Evolutionary conservation across 2,113 vertebrate species (phyloP), one percentile per base, ranked within the genome.

Genomic region (Chrysemys picta): DNA sequence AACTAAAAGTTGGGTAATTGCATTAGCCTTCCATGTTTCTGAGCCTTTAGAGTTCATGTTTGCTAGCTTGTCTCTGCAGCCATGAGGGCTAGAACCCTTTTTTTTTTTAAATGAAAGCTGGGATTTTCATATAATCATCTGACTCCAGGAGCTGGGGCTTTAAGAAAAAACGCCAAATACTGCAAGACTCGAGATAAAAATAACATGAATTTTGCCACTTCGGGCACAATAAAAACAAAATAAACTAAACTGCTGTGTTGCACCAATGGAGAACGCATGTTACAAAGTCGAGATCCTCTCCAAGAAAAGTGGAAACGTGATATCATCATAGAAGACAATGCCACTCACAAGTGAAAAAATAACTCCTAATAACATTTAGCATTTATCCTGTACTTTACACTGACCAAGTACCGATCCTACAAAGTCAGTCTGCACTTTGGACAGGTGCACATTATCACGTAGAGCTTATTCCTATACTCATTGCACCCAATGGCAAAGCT

Each of bases 351-450:
- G 78, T 53, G 78, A 93, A 57, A 47, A 89, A 54, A 94, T 49
- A 91, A 93, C 78, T 80, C 93, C 85, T 84, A 95, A 83, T 93
- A 93, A 59, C 22, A 82, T 86, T 65, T 81, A 50, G 31, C 5
- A 78, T 89, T 94, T 96, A 93, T 59, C 78, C 10, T 90, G 78
- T 84, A 50, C 89, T 93, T 91, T 81, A 83, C 38, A 17, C 6
- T 35, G 59, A 62, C 31, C 13, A 35, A 65, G 29, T 65, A 35
- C 31, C 31, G 35, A 35, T 17, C 31, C 31, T 95, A 21, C 38
- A 53, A 86, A 76, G 50, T 0, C 2, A 50, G 45, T 72, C 53
- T 92, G 82, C 93, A 93, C 94, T 91, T 53, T 42, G 91, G 85
- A 54, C 72, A 95, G 91, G 49, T 89, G 47, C 47, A 75, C 62